Percentiles rank a stretch among this genome's conserved stretches.
phyloP scores from a whole-genome alignment of 2,888 invertebrate species.

The Prosopocoilus inquinatus region DNA sequence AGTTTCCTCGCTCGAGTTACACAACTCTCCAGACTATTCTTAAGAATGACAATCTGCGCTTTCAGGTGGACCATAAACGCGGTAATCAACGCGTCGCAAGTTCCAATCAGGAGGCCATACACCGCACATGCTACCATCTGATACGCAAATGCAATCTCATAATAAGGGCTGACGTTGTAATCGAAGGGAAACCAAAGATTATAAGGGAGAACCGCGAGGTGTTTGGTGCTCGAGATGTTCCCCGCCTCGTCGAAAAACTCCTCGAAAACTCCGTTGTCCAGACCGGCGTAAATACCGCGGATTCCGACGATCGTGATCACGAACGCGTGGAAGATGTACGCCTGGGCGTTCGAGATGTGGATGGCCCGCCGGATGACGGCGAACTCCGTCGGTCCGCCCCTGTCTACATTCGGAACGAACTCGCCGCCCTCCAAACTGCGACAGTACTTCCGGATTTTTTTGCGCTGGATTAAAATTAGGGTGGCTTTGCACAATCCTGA shows the following conservation, averaged over 20 bases:
- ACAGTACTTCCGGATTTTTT: conserved; percentile 9
- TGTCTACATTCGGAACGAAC: conserved; percentile 15
- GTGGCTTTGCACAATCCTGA: conserved; percentile 18
- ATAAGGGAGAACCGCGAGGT: conserved; percentile 17
- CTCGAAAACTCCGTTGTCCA: conserved; percentile 8
- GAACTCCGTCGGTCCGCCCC: conserved; percentile 17
- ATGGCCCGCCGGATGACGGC: conserved; percentile 15
- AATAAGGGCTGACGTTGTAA: conserved; percentile 16
- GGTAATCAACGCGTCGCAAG: conserved; percentile 22
- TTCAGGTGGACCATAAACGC: conserved; percentile 23
- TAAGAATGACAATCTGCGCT: conserved; percentile 22
- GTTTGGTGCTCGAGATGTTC: conserved; percentile 4
- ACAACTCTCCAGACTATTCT: conserved; percentile 19
- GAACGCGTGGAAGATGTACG: conserved; percentile 15
- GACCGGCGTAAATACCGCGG: conserved; percentile 15
- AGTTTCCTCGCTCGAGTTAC: conserved; percentile 9
- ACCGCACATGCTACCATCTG: conserved; percentile 19
- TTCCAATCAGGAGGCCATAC: conserved; percentile 18
- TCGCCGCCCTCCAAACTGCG: conserved; percentile 14
- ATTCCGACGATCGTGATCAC: conserved; percentile 16
- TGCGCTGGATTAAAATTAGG: conserved; percentile 14
- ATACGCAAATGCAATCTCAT: conserved; percentile 18
- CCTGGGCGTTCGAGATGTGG: conserved; percentile 12
- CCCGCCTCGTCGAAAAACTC: background rate
- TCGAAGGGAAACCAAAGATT: conserved; percentile 23